phyloP scores from a whole-genome alignment of 2,888 invertebrate genomes.

The Tethea ocularis region DNA sequence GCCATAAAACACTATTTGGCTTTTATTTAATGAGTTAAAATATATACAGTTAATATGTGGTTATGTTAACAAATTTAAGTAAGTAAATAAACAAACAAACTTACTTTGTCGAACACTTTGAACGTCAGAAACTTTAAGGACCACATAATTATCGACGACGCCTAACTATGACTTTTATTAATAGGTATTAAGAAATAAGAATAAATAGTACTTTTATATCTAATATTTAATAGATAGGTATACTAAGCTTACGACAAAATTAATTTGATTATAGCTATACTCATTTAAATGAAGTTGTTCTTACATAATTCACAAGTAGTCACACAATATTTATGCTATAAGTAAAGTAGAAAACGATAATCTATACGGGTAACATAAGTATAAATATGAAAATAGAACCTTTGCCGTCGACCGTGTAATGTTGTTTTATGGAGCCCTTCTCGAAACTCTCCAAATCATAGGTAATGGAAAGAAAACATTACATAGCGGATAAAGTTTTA shows the following conservation, averaged over 20 bases:
- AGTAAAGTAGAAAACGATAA: neutral
- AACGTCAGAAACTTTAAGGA: slow-evolving; percentile 38
- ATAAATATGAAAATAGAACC: slow-evolving; percentile 42
- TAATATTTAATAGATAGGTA: too few relatives aligned
- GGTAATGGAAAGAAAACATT: slow-evolving; percentile 70
- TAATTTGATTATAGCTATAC: too few relatives aligned
- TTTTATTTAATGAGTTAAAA: neutral
- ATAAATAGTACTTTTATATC: too few relatives aligned
- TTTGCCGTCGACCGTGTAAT: slow-evolving; percentile 40
- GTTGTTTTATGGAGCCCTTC: slow-evolving; percentile 54
- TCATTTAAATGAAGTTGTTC: too few relatives aligned
- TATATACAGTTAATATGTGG: slow-evolving; percentile 27
- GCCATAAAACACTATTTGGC: neutral
- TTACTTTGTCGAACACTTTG: slow-evolving; percentile 43
- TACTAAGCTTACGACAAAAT: too few relatives aligned
- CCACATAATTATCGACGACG: too few relatives aligned
- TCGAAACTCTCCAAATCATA: slow-evolving; percentile 52
- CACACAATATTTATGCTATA: neutral
- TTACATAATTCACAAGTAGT: too few relatives aligned
- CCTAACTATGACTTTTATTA: slow-evolving; percentile 45
- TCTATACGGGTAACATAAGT: neutral
- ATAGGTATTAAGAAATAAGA: too few relatives aligned
- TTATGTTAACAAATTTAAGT: slow-evolving; percentile 33
- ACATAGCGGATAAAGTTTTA: slow-evolving; percentile 46
- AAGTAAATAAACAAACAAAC: slow-evolving; percentile 44